phyloP scores from a whole-genome alignment of 2,888 invertebrate genomes.

The Ferdinandea cuprea region DNA sequence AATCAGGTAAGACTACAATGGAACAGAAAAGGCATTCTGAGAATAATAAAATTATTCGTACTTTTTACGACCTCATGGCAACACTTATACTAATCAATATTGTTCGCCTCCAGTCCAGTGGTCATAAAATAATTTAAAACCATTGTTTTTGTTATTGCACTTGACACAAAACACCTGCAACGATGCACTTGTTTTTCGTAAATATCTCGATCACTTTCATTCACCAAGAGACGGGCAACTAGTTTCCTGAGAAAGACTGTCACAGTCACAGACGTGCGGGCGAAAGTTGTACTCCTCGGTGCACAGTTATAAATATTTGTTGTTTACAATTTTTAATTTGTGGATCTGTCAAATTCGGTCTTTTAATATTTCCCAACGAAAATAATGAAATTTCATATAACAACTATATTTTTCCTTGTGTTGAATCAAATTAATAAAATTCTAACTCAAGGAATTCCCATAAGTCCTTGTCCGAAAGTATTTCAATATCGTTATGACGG shows the following conservation, averaged over 20 bases:
- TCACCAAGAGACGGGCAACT: conserved; percentile 29
- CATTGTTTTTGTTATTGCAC: too few relatives aligned
- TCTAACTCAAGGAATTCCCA: conserved; percentile 79
- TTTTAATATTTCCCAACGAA: not conserved
- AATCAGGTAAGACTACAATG: too few relatives aligned
- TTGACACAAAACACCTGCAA: too few relatives aligned
- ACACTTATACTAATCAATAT: too few relatives aligned
- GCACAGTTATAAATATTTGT: not conserved
- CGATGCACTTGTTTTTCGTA: too few relatives aligned
- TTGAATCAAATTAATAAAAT: conserved; percentile 76
- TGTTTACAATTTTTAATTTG: conserved; percentile 7
- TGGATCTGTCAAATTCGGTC: not conserved
- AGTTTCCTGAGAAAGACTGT: conserved; percentile 11
- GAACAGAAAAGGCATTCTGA: too few relatives aligned
- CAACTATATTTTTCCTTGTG: conserved; percentile 74
- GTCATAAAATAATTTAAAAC: too few relatives aligned
- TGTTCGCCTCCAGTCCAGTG: too few relatives aligned
- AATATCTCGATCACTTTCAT: conserved; percentile 33
- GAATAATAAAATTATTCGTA: too few relatives aligned
- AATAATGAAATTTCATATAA: conserved; percentile 75
- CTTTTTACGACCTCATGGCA: too few relatives aligned
- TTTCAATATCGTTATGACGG: conserved; percentile 83
- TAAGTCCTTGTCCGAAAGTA: conserved; percentile 81
- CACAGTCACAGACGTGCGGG: not conserved
- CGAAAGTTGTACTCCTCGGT: not conserved